Evolutionary conservation across 2,113 vertebrate species (phyloP), one percentile per base, ranked within the genome.

Genomic region (Cranoglanis bouderius): DNA sequence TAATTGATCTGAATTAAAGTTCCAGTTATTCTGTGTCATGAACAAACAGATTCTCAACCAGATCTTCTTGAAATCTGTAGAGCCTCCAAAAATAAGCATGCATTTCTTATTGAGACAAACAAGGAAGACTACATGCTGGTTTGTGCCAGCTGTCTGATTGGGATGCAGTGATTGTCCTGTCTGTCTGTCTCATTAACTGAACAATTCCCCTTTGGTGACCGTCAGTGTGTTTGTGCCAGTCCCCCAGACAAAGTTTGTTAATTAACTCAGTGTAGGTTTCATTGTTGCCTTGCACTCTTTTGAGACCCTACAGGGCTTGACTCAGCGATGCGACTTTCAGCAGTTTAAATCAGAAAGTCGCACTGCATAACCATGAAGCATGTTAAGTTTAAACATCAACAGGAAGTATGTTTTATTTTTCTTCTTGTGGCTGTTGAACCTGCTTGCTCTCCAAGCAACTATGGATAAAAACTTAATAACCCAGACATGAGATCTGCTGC

Each of bases 141-240:
- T 63, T 67, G 78, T 81, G 84, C 89, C 82, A 89, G 87, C 65
- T 77, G 59, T 82, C 74, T 90, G 90, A 85, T 87, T 86, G 82
- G 90, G 82, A 61, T 82, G 83, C 32, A 85, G 78, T 75, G 75
- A 26, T 38, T 77, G 78, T 85, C 59, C 87, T 81, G 82, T 59
- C 59, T 87, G 49, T 65, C 80, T 59, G 77, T 88, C 85, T 89
- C 85, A 85, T 91, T 88, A 84, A 80, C 67, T 59, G 49, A 78
- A 88, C 86, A 85, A 67, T 86, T 82, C 51, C 46, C 40, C 87
- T 82, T 87, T 82, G n/a, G 88, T 84, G 70, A 80, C 51, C 85
- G 51, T 84, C 85, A 85, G 67, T 87, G 46, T 85, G 82, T 74
- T 85, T 87, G 83, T 85, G 78, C 84, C 89, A 87, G 88, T 85